Conservation (phyloP, 1,140 invertebrate species). For the Drosophila azteca region DNA sequence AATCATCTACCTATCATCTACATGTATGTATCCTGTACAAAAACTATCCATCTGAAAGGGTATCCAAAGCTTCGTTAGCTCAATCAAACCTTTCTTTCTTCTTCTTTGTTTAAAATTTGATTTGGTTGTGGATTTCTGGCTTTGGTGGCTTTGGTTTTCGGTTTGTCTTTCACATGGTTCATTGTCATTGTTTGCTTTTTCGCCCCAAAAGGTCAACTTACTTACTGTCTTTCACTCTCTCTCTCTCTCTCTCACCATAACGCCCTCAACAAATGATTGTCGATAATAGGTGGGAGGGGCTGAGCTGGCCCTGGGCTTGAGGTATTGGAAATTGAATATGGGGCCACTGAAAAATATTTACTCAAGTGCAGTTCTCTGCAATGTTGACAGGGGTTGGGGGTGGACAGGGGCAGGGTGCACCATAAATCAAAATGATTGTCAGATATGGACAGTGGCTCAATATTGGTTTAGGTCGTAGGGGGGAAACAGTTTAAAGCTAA, state of each 20-base stretch:
- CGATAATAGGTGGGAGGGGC: background rate
- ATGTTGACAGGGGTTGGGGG: background rate
- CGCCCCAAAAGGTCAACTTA: constrained; percentile 45
- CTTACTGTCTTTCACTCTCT: constrained; percentile 3
- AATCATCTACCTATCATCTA: no score
- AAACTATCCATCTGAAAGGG: no score
- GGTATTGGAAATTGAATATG: constrained; percentile 45
- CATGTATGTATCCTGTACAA: no score
- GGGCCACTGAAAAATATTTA: constrained; percentile 45
- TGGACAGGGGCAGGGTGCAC: background rate
- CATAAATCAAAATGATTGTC: constrained; percentile 47
- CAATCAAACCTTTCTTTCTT: no score
- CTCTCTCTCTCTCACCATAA: background rate
- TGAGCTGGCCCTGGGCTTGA: background rate
- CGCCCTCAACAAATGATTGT: no score
- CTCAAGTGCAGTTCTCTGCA: constrained; percentile 36
- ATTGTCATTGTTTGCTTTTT: constrained; percentile 49
- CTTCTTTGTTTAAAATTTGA: constrained; percentile 30
- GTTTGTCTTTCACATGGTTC: constrained; percentile 52
- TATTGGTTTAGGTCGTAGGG: constrained; percentile 34
- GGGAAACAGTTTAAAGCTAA: constrained; percentile 44
- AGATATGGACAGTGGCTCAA: constrained; percentile 21
- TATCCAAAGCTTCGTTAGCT: no score
- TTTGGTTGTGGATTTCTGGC: constrained; percentile 24
- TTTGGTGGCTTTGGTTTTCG: constrained; percentile 23